Evolutionary conservation across 2,113 vertebrate genomes (phyloP).

Genomic region (Columba livia): DNA sequence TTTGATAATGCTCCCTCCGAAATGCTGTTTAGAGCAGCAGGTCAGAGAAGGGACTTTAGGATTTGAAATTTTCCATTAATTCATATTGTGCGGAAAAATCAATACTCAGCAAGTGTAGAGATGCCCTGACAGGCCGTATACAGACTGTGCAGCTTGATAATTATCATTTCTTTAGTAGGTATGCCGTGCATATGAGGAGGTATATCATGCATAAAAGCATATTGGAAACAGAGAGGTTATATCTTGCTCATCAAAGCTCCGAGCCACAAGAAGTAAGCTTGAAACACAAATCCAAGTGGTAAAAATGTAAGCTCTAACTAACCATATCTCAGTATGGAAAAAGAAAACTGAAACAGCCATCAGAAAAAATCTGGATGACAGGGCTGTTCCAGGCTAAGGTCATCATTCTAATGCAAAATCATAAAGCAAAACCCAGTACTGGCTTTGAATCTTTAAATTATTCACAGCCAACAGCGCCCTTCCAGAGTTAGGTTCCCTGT

Average conservation of each 20-base stretch:
- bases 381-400: not conserved
- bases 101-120: not conserved
- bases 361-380: not conserved
- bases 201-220: not conserved
- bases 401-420: not conserved
- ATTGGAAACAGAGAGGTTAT: not conserved
- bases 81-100: not conserved
- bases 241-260: not conserved
- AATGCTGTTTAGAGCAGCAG: not conserved
- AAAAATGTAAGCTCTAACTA: not conserved
- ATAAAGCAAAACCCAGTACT: not conserved
- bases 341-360: not conserved
- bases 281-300: not conserved
- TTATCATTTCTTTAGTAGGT: not conserved
- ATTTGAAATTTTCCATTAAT: not conserved
- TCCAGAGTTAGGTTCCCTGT: not conserved
- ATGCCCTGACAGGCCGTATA: not conserved
- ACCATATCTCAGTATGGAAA: not conserved
- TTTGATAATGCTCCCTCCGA: not conserved
- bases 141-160: not conserved
- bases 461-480: constrained; percentile 14
- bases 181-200: not conserved
- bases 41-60: not conserved
- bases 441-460: not conserved
- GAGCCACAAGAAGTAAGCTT: not conserved